Conservation (phyloP, 1,140 invertebrate species). For the Muscidifurax raptorellus region DNA sequence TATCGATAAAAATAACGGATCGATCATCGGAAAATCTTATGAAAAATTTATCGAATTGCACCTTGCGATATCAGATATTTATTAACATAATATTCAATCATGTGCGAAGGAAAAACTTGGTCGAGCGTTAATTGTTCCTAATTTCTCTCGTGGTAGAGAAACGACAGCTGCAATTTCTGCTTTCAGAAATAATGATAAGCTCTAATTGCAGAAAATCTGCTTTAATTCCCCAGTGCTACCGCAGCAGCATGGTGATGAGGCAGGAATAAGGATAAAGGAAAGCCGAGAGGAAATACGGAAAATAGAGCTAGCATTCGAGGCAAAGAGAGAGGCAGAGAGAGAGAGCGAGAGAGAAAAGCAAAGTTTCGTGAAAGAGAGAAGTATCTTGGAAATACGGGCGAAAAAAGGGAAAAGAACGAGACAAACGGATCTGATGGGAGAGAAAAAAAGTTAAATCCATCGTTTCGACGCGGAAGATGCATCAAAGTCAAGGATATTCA, state of each 20-base stretch:
- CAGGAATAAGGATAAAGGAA: not conserved
- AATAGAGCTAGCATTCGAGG: not conserved
- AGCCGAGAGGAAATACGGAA: not conserved
- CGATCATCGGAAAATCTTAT: too few species aligned
- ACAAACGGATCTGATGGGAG: not conserved
- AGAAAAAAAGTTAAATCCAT: slow-evolving; percentile 33
- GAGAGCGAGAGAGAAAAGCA: not conserved
- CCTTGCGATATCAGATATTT: not conserved
- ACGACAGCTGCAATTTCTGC: not conserved
- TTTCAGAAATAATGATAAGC: slow-evolving; percentile 18
- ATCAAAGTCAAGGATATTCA: slow-evolving; percentile 41
- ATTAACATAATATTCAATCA: not conserved
- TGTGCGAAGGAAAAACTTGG: not conserved
- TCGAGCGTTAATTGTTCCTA: not conserved
- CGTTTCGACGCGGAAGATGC: slow-evolving; percentile 26
- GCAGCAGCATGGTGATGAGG: not conserved
- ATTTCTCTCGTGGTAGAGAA: not conserved
- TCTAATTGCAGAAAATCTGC: slow-evolving; percentile 19
- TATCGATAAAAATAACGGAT: not conserved
- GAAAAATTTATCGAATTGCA: too few species aligned
- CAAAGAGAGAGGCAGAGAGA: not conserved
- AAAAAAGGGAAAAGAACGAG: not conserved
- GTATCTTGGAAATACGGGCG: slow-evolving; percentile 2
- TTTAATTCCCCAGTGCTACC: not conserved
- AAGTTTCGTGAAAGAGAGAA: not conserved